Conservation (phyloP, 2,797 vertebrate genomes). For the Eulemur albifrons region DNA sequence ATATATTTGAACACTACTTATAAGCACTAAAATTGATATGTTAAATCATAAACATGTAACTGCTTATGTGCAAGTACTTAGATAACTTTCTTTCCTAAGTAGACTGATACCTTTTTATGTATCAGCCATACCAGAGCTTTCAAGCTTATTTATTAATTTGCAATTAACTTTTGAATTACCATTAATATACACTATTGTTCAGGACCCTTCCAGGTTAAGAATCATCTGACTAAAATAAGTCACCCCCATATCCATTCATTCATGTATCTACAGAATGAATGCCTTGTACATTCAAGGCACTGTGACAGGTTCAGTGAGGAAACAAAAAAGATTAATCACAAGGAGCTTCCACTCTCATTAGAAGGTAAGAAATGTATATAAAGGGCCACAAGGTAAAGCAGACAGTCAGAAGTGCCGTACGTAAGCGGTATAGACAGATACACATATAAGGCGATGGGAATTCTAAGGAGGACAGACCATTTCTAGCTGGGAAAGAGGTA, state of each 20-base stretch:
- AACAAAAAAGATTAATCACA: neutral
- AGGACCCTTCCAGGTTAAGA: slow-evolving; percentile 9
- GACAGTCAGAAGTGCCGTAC: neutral
- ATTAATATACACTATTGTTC: neutral
- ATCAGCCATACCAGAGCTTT: neutral
- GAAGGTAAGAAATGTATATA: neutral
- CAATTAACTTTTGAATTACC: neutral
- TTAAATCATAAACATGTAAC: slow-evolving; percentile 14
- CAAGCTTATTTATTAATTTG: neutral
- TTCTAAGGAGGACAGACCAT: neutral
- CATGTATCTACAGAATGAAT: neutral
- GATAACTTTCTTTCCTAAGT: neutral
- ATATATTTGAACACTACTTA: slow-evolving; percentile 34
- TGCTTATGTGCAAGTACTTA: neutral
- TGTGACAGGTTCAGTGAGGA: neutral
- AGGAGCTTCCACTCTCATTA: neutral
- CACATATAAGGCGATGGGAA: neutral
- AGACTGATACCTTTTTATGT: neutral
- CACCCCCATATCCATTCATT: neutral
- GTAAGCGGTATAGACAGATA: neutral
- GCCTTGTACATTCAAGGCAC: neutral
- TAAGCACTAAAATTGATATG: neutral
- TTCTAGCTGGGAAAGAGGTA: neutral
- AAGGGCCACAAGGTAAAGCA: neutral
- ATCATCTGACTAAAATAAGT: slow-evolving; percentile 3